Evolutionary conservation across 2,797 vertebrate species (phyloP), one percentile per base, ranked within the genome.

Genomic region (Sebastes iracundus): DNA sequence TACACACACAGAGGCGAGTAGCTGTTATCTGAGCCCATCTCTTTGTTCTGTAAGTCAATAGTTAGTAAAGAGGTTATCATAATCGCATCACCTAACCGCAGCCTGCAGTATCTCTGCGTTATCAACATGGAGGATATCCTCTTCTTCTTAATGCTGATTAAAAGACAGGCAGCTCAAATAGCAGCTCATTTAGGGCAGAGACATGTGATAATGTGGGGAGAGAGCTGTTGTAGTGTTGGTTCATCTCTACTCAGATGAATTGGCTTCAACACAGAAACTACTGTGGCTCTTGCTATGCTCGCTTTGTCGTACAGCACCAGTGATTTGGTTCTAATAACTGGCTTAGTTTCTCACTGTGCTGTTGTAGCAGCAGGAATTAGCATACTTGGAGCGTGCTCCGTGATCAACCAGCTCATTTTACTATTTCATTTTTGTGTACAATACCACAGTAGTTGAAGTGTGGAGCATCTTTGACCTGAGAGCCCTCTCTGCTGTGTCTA

Each of bases 311-410:
- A 16, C 16, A 53, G 77, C 78, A 79, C 38, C 75, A 33, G 52
- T 18, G 81, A 87, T 88, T 82, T 83, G 67, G 72, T 83, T 90
- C 86, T 85, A 91, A 87, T 89, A 87, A 78, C 81, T 64, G 72
- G 52, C 64, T 88, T 53, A 55, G 30, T 86, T 82, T 84, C 78
- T 85, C 77, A 30, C 76, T 62, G 76, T 61, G 85, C 52, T 72
- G 64, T 85, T 89, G 72, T 33, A 79, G 74, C 53, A 56, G 70
- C 65, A 69, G 73, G 75, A 58, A 90, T 85, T 14, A 77, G 68
- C 80, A 78, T 86, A 81, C 55, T 74, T 81, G 70, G n/a, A 78
- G 52, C 42, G 65, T 79, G 58, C 74, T 70, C 80, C 61, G 52
- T 63, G 68, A 72, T 60, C 20, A 20, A 42, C 73, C 27, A 6